phyloP scores from a whole-genome alignment of 2,113 vertebrate species.

The Passer domesticus region DNA sequence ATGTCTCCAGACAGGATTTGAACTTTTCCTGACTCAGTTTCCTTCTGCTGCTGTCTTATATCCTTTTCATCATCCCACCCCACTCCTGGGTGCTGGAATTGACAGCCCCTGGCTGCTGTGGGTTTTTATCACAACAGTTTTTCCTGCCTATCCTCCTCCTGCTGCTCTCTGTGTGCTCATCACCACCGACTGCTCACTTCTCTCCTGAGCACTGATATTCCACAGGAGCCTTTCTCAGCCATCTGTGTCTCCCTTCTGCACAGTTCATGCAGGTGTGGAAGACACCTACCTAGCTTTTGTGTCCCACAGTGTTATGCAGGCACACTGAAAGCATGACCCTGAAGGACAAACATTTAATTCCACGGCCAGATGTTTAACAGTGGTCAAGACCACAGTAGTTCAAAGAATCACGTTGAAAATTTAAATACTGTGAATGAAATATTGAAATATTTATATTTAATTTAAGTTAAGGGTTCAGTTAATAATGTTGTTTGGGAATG shows the following conservation, averaged over 20 bases:
- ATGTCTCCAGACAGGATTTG: not conserved
- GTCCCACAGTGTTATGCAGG: not conserved
- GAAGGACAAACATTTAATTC: not conserved
- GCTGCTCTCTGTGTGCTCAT: not conserved
- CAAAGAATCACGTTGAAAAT: constrained; percentile 41
- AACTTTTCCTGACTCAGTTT: not conserved
- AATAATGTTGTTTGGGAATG: not conserved
- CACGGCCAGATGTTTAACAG: not conserved
- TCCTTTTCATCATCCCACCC: not conserved
- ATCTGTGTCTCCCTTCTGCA: not conserved
- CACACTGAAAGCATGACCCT: not conserved
- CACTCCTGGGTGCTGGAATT: not conserved
- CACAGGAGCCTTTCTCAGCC: not conserved
- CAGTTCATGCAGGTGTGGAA: not conserved
- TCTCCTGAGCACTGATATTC: not conserved
- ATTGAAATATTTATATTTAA: not conserved
- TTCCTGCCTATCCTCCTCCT: not conserved
- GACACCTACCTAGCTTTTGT: not conserved
- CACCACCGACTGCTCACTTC: fast-evolving
- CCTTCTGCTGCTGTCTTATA: not conserved
- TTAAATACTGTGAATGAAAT: constrained; percentile 20
- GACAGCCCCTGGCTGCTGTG: not conserved
- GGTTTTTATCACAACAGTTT: not conserved
- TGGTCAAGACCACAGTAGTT: not conserved
- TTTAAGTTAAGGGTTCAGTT: not conserved